These are phyloP conservation scores for Artibeus lituratus DNA, from an alignment of 2,797 vertebrate species.

Conservation along the genomic window DNA sequence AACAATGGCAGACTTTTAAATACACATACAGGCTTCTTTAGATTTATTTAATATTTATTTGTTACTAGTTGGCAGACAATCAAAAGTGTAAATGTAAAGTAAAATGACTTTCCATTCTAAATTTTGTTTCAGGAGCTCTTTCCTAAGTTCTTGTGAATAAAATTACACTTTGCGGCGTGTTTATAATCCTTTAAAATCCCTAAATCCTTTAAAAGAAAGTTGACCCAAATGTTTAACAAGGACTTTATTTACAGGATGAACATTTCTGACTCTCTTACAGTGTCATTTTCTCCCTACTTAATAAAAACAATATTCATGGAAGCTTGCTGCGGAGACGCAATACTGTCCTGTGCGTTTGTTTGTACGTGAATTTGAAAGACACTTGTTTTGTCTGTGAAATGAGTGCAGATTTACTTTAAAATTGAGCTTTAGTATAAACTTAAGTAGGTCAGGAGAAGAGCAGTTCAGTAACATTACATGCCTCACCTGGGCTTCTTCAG, in stretches of 20 bases:
- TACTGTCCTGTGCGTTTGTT: neutral
- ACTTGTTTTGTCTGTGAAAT: neutral
- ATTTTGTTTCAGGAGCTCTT: slow-evolving; percentile 25
- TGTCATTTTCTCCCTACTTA: neutral
- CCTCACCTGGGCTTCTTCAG: neutral
- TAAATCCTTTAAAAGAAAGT: slow-evolving; percentile 42
- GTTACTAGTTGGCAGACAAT: neutral
- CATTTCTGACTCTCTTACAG: slow-evolving; percentile 14
- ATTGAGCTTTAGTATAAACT: neutral
- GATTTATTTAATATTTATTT: slow-evolving; percentile 14
- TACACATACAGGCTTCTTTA: neutral
- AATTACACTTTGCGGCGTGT: slow-evolving; percentile 39
- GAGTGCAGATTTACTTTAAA: neutral
- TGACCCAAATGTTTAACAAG: slow-evolving; percentile 36
- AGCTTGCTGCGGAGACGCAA: neutral
- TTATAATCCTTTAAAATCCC: slow-evolving; percentile 53
- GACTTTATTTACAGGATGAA: slow-evolving; percentile 24
- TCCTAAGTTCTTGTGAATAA: slow-evolving; percentile 40
- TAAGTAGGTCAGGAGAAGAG: neutral
- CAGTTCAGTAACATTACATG: neutral
- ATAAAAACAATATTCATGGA: neutral
- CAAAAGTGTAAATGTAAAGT: neutral
- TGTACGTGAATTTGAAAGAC: neutral
- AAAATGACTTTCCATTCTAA: neutral
- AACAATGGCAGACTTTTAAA: neutral